phyloP scores from a whole-genome alignment of 2,888 invertebrate genomes.

The Thecocarcelia acutangulata region DNA sequence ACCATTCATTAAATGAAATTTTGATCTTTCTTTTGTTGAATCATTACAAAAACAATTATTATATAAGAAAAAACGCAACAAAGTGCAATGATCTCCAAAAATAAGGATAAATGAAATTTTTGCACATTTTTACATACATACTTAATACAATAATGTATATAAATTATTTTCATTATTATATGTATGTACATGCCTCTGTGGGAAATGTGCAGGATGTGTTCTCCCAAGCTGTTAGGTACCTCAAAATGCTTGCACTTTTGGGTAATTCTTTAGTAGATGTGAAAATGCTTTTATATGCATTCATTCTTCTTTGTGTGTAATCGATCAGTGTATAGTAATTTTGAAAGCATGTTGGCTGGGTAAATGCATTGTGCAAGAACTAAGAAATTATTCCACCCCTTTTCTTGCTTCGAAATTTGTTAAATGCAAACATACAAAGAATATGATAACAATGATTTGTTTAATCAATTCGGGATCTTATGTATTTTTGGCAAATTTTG shows the following conservation, averaged over 20 bases:
- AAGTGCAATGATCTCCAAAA: constrained; percentile 74
- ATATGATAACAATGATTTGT: constrained; percentile 34
- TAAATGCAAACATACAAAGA: constrained; percentile 11
- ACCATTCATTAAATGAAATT: constrained; percentile 43
- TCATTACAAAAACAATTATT: constrained; percentile 19
- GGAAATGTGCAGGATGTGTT: constrained; percentile 51
- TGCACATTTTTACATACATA: neutral
- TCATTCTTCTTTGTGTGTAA: neutral
- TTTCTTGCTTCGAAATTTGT: constrained; percentile 27
- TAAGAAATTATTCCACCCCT: constrained; percentile 43
- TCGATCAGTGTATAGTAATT: neutral
- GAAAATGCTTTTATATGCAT: constrained; percentile 45
- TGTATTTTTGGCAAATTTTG: constrained; percentile 8
- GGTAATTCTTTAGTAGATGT: constrained; percentile 26
- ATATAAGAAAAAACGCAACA: neutral
- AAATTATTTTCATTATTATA: constrained; percentile 20
- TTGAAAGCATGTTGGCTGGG: neutral
- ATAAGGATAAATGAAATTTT: neutral
- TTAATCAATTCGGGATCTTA: constrained; percentile 22
- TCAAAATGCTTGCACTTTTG: constrained; percentile 44
- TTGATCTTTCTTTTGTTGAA: constrained; percentile 51
- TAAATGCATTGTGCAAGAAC: constrained; percentile 47
- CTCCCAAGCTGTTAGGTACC: constrained; percentile 51
- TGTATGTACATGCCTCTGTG: constrained; percentile 31
- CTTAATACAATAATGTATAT: neutral